Evolutionary conservation across 2,797 vertebrate species (phyloP), one percentile per base, ranked within the genome.

Genomic region (Catamblyrhynchus diadema): DNA sequence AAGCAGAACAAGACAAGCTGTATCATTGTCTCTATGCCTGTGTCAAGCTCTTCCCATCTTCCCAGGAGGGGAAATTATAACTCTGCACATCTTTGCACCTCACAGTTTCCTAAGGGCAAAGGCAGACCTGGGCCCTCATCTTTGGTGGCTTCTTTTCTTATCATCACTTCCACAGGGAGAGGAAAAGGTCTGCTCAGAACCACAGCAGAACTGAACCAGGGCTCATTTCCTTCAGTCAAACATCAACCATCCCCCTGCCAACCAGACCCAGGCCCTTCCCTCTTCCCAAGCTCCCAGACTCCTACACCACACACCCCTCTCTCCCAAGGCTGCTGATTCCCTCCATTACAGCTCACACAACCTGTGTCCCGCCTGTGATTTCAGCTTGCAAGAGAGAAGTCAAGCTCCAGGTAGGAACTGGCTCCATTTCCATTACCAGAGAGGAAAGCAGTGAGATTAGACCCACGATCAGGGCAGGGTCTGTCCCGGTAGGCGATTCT

Each of bases 401-500:
- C 79, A 83, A 94, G 87, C 91, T 89, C 94, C 82, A 60, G 84
- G 87, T 37, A 90, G 92, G 81, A 94, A 39, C 94, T 75, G 60
- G 89, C 82, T 90, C 61, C 1, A 0, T 47, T 91, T 88, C 66
- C 77, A 88, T 75, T 50, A 79, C 93, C 88, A 69, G 62, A 92
- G 93, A 96, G 62, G 86, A 96, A 94, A 96, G 90, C 90, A 45
- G 70, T 90, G 80, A 96, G 85, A 86, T 96, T 64, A 96, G 91
- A 79, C 93, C 96, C 93, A 42, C 0, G 23, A 18, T 32, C 5
- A 18, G 77, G 82, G 66, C 92, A 94, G 94, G 94, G 72, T 86
- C 95, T 84, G 80, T 90, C 94, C 93, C 79, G 16, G 59, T 28
- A 72, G 67, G 71, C 86, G 1, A n/a, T 69, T 90, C 94, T 81